Evolutionary conservation across 2,888 invertebrate species (phyloP), one percentile per base, ranked within the genome.

Genomic region (Drosophila quinaria): DNA sequence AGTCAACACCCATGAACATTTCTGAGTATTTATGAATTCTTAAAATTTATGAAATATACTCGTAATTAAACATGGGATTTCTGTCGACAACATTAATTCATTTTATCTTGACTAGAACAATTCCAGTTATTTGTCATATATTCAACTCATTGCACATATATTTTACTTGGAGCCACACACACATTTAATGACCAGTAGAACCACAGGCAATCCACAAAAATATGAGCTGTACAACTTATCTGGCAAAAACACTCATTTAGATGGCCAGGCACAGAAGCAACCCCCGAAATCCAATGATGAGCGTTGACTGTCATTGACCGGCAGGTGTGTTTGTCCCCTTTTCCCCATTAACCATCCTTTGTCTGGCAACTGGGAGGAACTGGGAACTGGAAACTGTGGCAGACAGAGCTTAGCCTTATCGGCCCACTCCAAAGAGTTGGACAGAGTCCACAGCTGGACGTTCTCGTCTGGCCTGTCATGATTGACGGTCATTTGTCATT

Each of bases 401-500:
- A 75, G 83, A 77, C 80, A 82, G 52, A 69, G 89, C 90, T 83
- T 80, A 87, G 80, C 65, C 78, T 86, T 88, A 88, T 85, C 90
- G 37, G 15, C 68, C 63, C 60, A 54, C 49, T 66, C 56, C 67
- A 63, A 67, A 51, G 58, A 52, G 68, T 52, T 56, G 67, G 65
- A 73, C 46, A 39, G 39, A 35, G 58, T 46, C 63, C 59, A 58
- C 77, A 77, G 75, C 75, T 77, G 75, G 77, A 76, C 72, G 62
- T 75, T 64, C 59, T 59, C 69, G 87, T 78, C 86, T 84, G 84
- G 82, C 84, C 87, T 90, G 84, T 90, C 92, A 92, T 92, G 92
- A 92, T 92, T 92, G 92, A 91, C 90, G 90, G 91, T 90, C 90
- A 92, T 92, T 92, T 92, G 91, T 91, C 92, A 92, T 92, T 90